These are phyloP conservation scores for Cirrhinus molitorella DNA, from an alignment of 2,797 vertebrate species.

Conservation along the genomic window DNA sequence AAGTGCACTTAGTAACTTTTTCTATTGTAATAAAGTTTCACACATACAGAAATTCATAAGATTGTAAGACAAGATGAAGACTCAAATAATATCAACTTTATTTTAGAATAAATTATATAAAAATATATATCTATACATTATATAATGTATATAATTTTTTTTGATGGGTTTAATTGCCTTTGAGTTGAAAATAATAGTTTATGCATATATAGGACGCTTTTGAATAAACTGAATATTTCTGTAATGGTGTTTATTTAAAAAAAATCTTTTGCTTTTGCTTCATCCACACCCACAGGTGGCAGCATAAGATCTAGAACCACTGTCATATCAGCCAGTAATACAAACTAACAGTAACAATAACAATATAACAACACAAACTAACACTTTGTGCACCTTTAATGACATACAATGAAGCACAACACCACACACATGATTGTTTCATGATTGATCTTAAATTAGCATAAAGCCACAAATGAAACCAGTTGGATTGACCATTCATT, in stretches of 20 bases:
- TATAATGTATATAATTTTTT: too few relatives aligned
- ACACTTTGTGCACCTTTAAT: constrained; percentile 14
- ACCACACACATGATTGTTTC: background rate
- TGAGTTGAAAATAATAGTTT: too few relatives aligned
- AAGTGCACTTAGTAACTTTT: constrained; percentile 3
- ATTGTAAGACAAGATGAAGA: background rate
- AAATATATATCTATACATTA: too few relatives aligned
- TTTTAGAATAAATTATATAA: too few relatives aligned
- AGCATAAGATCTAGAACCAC: background rate
- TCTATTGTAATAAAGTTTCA: background rate
- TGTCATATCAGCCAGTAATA: background rate
- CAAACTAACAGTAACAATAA: background rate
- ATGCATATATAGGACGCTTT: background rate
- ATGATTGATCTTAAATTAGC: constrained; percentile 9
- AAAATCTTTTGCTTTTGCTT: background rate
- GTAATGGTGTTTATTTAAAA: background rate
- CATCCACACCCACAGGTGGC: background rate
- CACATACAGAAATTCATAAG: background rate
- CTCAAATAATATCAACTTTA: background rate
- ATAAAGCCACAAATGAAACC: constrained; percentile 58
- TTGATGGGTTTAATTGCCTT: background rate
- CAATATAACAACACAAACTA: too few relatives aligned
- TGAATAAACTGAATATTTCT: background rate
- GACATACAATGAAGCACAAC: background rate
- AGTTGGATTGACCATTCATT: constrained; percentile 78